phyloP scores from a whole-genome alignment of 2,888 invertebrate species.

The Eristalis tenax region DNA sequence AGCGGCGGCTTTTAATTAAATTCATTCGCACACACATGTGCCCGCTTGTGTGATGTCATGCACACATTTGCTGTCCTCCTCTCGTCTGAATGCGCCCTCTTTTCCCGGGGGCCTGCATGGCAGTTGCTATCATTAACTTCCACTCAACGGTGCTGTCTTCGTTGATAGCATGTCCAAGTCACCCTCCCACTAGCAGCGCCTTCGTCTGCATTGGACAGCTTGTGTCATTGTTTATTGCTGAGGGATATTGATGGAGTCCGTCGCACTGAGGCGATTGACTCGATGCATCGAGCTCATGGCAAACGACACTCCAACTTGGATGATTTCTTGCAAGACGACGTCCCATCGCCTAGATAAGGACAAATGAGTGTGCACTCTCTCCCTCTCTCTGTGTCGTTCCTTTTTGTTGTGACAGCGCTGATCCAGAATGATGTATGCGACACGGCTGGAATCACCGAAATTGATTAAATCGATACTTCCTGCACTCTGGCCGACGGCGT shows the following conservation, averaged over 20 bases:
- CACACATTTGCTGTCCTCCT: neutral
- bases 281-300: neutral
- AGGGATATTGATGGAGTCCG: slow-evolving; percentile 23
- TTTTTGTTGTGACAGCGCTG: neutral
- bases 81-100: neutral
- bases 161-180: neutral
- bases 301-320: neutral
- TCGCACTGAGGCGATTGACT: slow-evolving; percentile 28
- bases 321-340: neutral
- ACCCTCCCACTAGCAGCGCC: neutral
- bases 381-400: neutral
- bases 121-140: neutral
- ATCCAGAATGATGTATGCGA: slow-evolving; percentile 25
- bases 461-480: slow-evolving; percentile 25
- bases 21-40: neutral
- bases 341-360: slow-evolving; percentile 2
- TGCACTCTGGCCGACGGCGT: neutral
- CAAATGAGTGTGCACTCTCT: slow-evolving; percentile 27
- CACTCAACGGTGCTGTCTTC: neutral
- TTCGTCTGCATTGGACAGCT: neutral
- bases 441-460: slow-evolving; percentile 26
- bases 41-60: neutral
- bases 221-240: slow-evolving; percentile 8
- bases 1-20: neutral
- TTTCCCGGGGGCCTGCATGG: neutral